Evolutionary conservation across 2,113 vertebrate genomes (phyloP).

Genomic region (Sorex fumeus): DNA sequence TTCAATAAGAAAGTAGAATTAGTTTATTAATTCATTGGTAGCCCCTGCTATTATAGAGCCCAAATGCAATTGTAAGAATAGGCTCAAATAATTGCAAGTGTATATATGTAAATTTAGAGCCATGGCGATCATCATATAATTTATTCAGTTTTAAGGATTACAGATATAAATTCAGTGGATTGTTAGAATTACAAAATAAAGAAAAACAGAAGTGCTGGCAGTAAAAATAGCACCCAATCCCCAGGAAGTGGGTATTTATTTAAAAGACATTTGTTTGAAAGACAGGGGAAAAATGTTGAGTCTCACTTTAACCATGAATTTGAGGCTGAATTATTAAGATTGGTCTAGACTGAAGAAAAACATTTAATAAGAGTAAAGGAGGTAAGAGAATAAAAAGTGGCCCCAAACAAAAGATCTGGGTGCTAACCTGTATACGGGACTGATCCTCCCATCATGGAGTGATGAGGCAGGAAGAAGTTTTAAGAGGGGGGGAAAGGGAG

Average conservation of each 20-base stretch:
- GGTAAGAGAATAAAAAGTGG: neutral
- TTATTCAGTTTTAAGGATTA: neutral
- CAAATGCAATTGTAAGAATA: neutral
- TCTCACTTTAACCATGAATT: neutral
- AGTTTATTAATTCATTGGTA: conserved; percentile 40
- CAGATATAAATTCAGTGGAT: neutral
- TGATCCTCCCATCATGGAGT: no score
- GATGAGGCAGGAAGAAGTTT: no score
- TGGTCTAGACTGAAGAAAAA: neutral
- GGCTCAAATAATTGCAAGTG: neutral
- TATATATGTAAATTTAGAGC: neutral
- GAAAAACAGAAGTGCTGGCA: neutral
- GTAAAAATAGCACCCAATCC: neutral
- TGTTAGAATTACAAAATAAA: neutral
- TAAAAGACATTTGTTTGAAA: neutral
- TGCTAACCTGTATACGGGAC: no score
- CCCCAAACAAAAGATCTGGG: no score
- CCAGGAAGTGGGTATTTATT: neutral
- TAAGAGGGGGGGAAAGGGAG: neutral
- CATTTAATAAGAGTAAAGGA: neutral
- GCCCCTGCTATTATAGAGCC: neutral
- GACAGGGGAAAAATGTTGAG: neutral
- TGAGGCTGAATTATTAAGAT: neutral
- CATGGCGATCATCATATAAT: neutral
- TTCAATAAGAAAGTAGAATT: conserved; percentile 41